A percentile compares a stretch with the other conserved stretches of the same genome.
These are phyloP conservation scores for Ridgeia piscesae DNA, from an alignment of 1,140 invertebrate species.

Conservation along the genomic window DNA sequence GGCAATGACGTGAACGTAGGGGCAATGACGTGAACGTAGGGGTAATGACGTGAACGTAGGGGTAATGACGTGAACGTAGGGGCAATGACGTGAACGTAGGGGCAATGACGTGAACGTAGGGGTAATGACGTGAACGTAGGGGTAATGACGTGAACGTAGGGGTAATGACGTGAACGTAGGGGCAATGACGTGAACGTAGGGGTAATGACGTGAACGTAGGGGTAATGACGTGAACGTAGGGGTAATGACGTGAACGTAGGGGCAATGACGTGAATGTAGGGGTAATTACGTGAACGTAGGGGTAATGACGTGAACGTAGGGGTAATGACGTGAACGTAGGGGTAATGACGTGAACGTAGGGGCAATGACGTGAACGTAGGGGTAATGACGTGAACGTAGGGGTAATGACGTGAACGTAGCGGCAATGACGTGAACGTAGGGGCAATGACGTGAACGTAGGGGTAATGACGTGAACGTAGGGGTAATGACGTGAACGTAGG, in stretches of 20 bases:
- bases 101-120: background rate
- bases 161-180: background rate
- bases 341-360: background rate
- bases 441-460: background rate
- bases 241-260: background rate
- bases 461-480: background rate
- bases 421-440: background rate
- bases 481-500: background rate
- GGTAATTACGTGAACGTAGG: background rate
- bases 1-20: background rate
- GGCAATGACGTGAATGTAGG: background rate
- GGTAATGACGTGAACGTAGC: background rate
- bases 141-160: background rate
- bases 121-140: background rate
- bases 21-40: background rate
- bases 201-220: background rate
- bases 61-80: background rate
- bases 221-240: background rate
- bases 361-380: background rate
- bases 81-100: background rate
- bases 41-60: background rate
- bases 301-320: background rate
- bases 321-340: background rate
- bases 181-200: background rate
- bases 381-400: background rate